Evolutionary conservation across 2,113 vertebrate species (phyloP), one percentile per base, ranked within the genome.

Genomic region (Pseudorectes ferrugineus): DNA sequence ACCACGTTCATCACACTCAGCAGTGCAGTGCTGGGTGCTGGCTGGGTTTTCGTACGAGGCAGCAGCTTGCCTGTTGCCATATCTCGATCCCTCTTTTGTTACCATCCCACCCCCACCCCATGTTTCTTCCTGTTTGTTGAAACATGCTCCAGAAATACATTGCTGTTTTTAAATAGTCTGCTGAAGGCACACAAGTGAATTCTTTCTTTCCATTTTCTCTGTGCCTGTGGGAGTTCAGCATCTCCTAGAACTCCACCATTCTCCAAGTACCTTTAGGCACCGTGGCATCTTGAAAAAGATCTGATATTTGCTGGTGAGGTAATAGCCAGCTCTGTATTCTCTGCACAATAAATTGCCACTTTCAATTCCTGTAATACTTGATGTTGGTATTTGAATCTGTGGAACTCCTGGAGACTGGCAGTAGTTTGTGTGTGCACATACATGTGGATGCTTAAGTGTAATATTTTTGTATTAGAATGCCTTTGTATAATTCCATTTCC

Each of bases 151-250:
- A 91, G 86, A 62, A 95, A 80, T 80, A n/a, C 7, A 12, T 49
- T 31, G 18, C 5, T 2, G 31, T 57, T 83, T 59, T 70, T 21
- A 68, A 85, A 46, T 81, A 45, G 33, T 31, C 80, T 61, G 28
- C 83, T 88, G 75, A 48, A 92, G 38, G 62, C 67, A 57, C 62
- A 6, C 2, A 7, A 36, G 43, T 52, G 21, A 5, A 75, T 75
- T 85, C 31, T 66, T 78, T 65, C 51, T 87, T 77, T 67, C 58
- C 10, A 36, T 72, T 85, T 90, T 88, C 46, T 73, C 35, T 73
- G 33, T 65, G 80, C 42, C 54, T 28, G 4, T 61, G 31, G 83
- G 67, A 88, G 26, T 83, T 82, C 21, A 1, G 13, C 35, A 18
- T 84, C 73, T 86, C 35, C 46, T 58, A 29, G n/a, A 84, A 25